These are phyloP conservation scores for Leptopilina myrica DNA, from an alignment of 2,888 invertebrate genomes.

Conservation along the genomic window DNA sequence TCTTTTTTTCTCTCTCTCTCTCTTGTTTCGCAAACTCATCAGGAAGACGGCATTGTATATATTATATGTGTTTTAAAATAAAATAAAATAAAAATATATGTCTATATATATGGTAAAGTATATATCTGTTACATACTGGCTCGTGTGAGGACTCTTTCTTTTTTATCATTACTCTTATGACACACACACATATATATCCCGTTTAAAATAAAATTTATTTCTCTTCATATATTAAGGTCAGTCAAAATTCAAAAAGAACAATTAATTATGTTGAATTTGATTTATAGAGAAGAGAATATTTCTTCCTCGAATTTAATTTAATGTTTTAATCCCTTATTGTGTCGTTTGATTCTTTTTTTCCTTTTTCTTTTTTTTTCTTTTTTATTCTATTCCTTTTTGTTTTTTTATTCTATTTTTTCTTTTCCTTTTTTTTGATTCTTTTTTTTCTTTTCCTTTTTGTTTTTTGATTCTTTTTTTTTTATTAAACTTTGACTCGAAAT, in stretches of 20 bases:
- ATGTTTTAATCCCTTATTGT: too few species aligned
- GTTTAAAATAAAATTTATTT: conserved; percentile 14
- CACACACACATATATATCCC: not conserved
- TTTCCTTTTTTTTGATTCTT: too few species aligned
- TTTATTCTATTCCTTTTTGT: too few species aligned
- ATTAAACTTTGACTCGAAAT: too few species aligned
- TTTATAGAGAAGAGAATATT: not conserved
- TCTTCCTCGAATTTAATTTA: not conserved
- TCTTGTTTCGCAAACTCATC: not conserved
- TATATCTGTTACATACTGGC: conserved; percentile 2
- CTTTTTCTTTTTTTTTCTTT: too few species aligned
- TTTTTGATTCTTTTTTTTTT: not conserved
- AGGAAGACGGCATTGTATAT: not conserved
- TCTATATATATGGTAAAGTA: not conserved
- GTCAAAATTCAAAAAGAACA: not conserved
- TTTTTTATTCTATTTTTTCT: too few species aligned
- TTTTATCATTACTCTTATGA: not conserved
- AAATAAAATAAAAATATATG: not conserved
- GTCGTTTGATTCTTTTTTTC: not conserved
- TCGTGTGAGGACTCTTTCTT: conserved; percentile 14
- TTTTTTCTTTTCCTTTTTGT: too few species aligned
- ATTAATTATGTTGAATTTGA: not conserved
- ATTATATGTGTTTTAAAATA: not conserved
- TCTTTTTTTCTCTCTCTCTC: not conserved
- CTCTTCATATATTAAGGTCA: not conserved